A percentile compares a stretch with the other conserved stretches of the same genome.
Evolutionary conservation across 2,797 vertebrate genomes (phyloP).

Genomic region (Paedocypris micromegethes): DNA sequence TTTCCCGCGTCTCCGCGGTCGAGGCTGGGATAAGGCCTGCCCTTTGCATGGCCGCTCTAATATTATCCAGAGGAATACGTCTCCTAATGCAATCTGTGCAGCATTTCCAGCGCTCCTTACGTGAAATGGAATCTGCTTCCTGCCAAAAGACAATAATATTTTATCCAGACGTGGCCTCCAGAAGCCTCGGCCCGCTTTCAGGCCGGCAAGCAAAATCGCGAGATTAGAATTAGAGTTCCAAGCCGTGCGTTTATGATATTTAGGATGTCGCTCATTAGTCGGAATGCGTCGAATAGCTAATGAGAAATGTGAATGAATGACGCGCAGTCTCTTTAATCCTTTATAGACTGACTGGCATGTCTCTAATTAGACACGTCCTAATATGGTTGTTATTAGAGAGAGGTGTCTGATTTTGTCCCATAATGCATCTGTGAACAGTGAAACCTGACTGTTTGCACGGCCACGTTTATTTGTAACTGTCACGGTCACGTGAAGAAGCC

Average conservation of each 20-base stretch:
- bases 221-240: too few species aligned
- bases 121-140: constrained; percentile 13
- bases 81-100: constrained; percentile 42
- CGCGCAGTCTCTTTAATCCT: constrained; percentile 13
- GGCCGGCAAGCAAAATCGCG: too few species aligned
- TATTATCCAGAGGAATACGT: constrained; percentile 59
- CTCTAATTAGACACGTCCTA: constrained; percentile 28
- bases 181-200: not conserved
- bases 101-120: constrained; percentile 34
- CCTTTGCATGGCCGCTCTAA: constrained; percentile 75
- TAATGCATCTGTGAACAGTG: constrained; percentile 11
- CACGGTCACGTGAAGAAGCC: constrained; percentile 18
- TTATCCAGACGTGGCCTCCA: not conserved
- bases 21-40: constrained; percentile 64
- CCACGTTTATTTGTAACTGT: constrained; percentile 28
- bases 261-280: constrained; percentile 12
- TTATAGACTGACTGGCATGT: constrained; percentile 31
- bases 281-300: constrained; percentile 8
- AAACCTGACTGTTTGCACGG: constrained; percentile 25
- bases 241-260: too few species aligned
- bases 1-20: constrained; percentile 61
- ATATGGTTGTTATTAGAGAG: constrained; percentile 29
- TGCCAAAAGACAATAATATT: not conserved
- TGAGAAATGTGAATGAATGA: constrained; percentile 26
- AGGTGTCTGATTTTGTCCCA: constrained; percentile 19